phyloP scores from a whole-genome alignment of 2,113 vertebrate species.

The Protobothrops mucrosquamatus region DNA sequence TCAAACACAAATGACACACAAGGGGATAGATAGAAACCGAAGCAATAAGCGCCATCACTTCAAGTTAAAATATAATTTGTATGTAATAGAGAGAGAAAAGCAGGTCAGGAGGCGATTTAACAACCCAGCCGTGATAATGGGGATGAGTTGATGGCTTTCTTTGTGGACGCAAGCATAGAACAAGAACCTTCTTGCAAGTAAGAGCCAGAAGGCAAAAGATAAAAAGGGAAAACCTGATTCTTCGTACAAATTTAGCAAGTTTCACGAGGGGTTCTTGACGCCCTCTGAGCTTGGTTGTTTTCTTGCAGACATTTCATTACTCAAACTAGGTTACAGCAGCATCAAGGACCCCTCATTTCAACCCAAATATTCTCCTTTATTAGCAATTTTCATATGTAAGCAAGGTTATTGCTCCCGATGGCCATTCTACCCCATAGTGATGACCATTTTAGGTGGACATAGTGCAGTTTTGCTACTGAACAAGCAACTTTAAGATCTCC shows the following conservation, averaged over 20 bases:
- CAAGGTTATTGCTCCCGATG: neutral
- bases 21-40: neutral
- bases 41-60: neutral
- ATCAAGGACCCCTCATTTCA: no score
- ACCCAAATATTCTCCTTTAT: no score
- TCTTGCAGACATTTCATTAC: neutral
- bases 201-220: neutral
- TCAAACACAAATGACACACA: neutral
- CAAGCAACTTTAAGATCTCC: neutral
- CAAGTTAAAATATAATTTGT: neutral
- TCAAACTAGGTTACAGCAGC: no score
- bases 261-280: neutral
- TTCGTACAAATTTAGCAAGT: neutral
- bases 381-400: neutral
- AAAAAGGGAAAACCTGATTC: neutral
- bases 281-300: neutral
- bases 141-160: neutral
- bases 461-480: neutral
- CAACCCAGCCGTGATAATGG: neutral
- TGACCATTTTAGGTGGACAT: neutral
- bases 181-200: neutral
- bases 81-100: neutral
- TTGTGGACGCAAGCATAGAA: neutral
- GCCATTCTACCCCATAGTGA: neutral
- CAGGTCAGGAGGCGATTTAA: neutral